Evolutionary conservation across 37 sponge, comb jelly and placozoan genomes (phyloP).

Genomic region (Eunapius fragilis): DNA sequence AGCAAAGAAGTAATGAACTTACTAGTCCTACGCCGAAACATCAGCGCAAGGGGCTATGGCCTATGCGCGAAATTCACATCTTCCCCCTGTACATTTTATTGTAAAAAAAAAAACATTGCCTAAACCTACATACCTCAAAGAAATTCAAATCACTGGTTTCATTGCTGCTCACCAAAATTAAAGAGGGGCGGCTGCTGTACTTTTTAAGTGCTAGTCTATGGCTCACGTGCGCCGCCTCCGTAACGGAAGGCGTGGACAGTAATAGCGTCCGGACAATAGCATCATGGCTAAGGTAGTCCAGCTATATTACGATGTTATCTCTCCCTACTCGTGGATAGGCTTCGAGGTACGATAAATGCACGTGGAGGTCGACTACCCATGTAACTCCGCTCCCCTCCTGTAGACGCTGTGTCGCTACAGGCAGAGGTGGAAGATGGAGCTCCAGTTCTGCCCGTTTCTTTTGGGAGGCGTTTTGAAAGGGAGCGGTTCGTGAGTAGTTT

Average conservation of each 20-base stretch:
- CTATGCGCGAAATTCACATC: too few relatives aligned
- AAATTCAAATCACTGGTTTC: too few relatives aligned
- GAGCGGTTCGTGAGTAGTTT: conserved; percentile 48
- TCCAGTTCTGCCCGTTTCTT: conserved; percentile 69
- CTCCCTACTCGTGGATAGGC: conserved; percentile 81
- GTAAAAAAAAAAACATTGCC: too few relatives aligned
- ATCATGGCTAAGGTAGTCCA: conserved; percentile 17
- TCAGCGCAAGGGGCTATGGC: too few relatives aligned
- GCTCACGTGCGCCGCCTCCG: too few relatives aligned
- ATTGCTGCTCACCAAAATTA: too few relatives aligned
- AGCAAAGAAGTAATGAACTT: too few relatives aligned
- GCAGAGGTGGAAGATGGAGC: conserved; percentile 58
- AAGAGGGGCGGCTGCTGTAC: too few relatives aligned
- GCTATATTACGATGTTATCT: conserved; percentile 81
- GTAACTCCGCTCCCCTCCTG: background rate
- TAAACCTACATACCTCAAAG: too few relatives aligned
- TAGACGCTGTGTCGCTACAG: conserved; percentile 74
- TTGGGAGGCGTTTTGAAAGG: conserved; percentile 66
- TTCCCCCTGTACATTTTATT: too few relatives aligned
- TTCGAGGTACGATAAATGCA: conserved; percentile 60
- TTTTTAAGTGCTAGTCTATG: too few relatives aligned
- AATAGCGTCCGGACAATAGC: background rate
- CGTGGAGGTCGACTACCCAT: background rate
- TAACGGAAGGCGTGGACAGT: background rate
- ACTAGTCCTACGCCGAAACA: too few relatives aligned